Conservation (phyloP, 1,140 invertebrate genomes). For the Drosophila sp. region DNA sequence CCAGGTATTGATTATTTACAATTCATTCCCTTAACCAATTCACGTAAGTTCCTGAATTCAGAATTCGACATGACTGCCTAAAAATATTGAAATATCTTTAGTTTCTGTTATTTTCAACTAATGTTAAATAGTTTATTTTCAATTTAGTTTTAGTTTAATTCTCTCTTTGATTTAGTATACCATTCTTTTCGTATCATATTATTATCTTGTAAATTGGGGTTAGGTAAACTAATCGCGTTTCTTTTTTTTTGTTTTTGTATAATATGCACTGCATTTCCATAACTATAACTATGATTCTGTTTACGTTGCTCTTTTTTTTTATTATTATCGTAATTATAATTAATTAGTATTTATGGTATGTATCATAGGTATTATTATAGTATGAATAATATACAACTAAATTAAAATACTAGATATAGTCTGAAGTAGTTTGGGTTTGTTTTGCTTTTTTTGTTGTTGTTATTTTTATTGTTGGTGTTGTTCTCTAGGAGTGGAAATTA, state of each 20-base stretch:
- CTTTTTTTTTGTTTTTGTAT: constrained; percentile 22
- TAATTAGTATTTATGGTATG: constrained; percentile 54
- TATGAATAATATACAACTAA: constrained; percentile 46
- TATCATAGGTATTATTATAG: constrained; percentile 36
- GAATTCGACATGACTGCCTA: no score
- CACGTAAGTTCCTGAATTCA: no score
- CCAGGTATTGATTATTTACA: no score
- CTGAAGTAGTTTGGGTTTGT: constrained; percentile 11
- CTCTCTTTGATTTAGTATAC: constrained; percentile 49
- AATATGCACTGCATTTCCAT: constrained; percentile 53
- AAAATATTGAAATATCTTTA: background rate
- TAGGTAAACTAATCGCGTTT: constrained; percentile 29
- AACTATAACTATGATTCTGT: constrained; percentile 20
- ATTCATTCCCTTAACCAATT: no score
- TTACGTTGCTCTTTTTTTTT: constrained; percentile 39
- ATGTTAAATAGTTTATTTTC: constrained; percentile 69
- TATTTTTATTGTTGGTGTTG: constrained; percentile 23
- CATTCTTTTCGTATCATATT: constrained; percentile 27
- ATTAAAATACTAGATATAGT: constrained; percentile 43
- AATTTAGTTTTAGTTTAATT: constrained; percentile 55
- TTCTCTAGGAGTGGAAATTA: constrained; percentile 30
- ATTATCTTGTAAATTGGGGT: constrained; percentile 18
- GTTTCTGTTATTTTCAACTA: constrained; percentile 56
- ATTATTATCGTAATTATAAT: constrained; percentile 39
- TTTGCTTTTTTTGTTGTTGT: constrained; percentile 13